A percentile compares a stretch with the other conserved stretches of the same genome.
Conservation (phyloP, 2,113 vertebrate species). For the Otocyon megalotis region DNA sequence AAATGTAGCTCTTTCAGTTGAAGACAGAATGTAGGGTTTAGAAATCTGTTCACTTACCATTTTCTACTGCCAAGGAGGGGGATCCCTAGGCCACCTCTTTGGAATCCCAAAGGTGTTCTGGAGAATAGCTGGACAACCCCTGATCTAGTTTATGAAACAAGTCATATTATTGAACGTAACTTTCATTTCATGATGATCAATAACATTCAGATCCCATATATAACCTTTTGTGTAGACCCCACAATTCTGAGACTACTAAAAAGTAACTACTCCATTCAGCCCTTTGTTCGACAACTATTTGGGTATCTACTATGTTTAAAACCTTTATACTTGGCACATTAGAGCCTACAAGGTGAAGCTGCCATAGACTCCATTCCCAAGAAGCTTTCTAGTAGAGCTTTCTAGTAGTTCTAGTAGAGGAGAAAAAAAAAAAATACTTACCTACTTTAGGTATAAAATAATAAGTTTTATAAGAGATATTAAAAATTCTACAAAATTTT, state of each 20-base stretch:
- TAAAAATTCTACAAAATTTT: not conserved
- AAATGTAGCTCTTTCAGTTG: not conserved
- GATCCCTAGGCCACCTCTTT: not conserved
- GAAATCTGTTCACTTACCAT: not conserved
- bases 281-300: not conserved
- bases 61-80: not conserved
- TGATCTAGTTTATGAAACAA: not conserved
- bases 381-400: not conserved
- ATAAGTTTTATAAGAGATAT: not conserved
- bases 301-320: not conserved
- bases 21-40: not conserved
- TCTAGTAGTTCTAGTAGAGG: not conserved
- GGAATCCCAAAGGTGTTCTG: not conserved
- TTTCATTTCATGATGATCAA: not conserved
- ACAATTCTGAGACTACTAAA: not conserved
- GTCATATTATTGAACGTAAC: not conserved
- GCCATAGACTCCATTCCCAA: not conserved
- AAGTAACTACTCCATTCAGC: not conserved
- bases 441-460: constrained; percentile 13
- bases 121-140: not conserved
- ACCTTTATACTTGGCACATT: not conserved
- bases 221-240: not conserved
- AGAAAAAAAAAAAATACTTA: not conserved
- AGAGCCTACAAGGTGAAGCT: not conserved
- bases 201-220: not conserved